phyloP scores from a whole-genome alignment of 2,888 invertebrate species.

The Holacanthella duospinosa region DNA sequence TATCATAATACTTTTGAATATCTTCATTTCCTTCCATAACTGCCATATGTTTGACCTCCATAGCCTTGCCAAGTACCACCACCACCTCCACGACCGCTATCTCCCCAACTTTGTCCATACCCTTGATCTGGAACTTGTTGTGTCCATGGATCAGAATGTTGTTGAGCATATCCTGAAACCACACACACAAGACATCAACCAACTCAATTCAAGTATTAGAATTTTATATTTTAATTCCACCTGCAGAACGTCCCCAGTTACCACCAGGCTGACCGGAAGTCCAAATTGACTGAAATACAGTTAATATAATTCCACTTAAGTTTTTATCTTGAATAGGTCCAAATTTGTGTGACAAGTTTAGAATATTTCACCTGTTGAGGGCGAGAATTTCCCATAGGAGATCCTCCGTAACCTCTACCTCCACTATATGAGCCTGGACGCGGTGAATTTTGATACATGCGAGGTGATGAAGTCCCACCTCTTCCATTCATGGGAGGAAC shows the following conservation, averaged over 20 bases:
- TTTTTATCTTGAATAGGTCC: not conserved
- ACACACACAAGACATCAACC: not conserved
- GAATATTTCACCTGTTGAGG: not conserved
- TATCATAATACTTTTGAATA: not conserved
- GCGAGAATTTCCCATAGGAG: slow-evolving; percentile 2
- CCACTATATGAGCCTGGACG: slow-evolving; percentile 1
- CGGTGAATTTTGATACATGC: not conserved
- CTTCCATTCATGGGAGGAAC: not conserved
- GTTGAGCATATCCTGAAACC: slow-evolving; percentile 4
- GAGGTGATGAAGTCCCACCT: slow-evolving; percentile 8
- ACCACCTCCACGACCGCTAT: slow-evolving; percentile 37
- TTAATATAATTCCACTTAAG: too few relatives aligned
- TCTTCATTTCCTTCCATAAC: slow-evolving; percentile 18
- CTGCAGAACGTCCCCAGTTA: not conserved
- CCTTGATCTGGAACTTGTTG: slow-evolving; percentile 39
- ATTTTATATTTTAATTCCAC: too few relatives aligned
- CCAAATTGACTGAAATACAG: slow-evolving; percentile 1
- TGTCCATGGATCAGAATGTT: slow-evolving; percentile 31
- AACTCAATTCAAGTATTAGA: not conserved
- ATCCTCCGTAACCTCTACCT: slow-evolving; percentile 11
- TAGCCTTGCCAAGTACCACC: slow-evolving; percentile 37
- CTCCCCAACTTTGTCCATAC: slow-evolving; percentile 40
- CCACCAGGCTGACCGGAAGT: slow-evolving; percentile 15
- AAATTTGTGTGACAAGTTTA: too few relatives aligned
- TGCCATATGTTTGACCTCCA: slow-evolving; percentile 33